Percentiles rank a stretch among this genome's conserved stretches.
Conservation (phyloP, 2,113 vertebrate genomes). For the Aramus guarauna region DNA sequence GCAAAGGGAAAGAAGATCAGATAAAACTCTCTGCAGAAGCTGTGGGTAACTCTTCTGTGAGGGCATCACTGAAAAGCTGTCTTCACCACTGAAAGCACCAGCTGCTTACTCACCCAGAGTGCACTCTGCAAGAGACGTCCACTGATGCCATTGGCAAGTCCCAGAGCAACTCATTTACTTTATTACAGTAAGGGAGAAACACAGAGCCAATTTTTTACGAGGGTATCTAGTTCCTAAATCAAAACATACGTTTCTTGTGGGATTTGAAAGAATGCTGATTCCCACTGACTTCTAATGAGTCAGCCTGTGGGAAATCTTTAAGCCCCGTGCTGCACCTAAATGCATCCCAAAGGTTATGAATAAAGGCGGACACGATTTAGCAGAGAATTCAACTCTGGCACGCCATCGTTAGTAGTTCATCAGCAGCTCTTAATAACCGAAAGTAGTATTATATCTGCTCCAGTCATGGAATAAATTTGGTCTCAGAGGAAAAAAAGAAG, state of each 20-base stretch:
- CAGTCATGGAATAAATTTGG: background rate
- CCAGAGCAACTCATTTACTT: constrained; percentile 30
- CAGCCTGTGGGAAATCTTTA: constrained; percentile 8
- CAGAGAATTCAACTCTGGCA: background rate
- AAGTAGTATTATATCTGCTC: background rate
- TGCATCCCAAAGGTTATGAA: background rate
- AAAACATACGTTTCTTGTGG: background rate
- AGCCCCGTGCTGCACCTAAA: background rate
- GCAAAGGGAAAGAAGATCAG: background rate
- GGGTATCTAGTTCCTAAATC: background rate
- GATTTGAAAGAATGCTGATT: background rate
- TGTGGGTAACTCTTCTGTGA: background rate
- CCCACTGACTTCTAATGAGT: constrained; percentile 2
- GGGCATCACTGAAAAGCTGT: background rate
- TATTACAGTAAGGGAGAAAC: background rate
- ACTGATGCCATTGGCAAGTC: background rate
- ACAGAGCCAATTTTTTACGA: background rate
- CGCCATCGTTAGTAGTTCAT: fast-evolving
- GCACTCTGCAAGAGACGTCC: background rate
- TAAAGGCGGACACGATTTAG: background rate
- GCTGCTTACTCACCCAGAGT: background rate
- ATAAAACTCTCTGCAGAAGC: background rate
- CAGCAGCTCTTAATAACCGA: background rate
- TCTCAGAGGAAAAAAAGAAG: background rate
- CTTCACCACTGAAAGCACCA: background rate